Evolutionary conservation across 2,797 vertebrate genomes (phyloP), one percentile per base, ranked within the genome.

Genomic region (Tiaroga cobitis): DNA sequence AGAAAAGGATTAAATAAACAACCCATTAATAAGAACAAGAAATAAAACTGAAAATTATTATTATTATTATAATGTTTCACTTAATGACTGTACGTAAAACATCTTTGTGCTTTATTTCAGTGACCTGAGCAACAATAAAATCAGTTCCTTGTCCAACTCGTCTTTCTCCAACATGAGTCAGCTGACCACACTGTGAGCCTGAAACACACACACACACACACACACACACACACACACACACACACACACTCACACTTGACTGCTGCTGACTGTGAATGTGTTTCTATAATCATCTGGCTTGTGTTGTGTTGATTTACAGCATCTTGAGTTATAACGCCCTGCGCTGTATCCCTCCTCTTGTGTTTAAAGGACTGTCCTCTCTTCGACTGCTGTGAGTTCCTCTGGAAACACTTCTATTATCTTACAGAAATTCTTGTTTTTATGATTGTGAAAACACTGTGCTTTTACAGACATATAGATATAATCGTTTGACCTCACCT

Each of bases 121-220:
- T 0, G 98, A 99, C 89, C 93, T 99, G 92, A 99, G 98, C 95
- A 99, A 99, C 96, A 99, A 99, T 94, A 98, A 96, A 95, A 99
- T 99, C 95, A 97, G 94, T 90, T 96, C 97, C 83, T 92, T 99
- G 91, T 96, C 96, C 92, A 99, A 99, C 91, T 97, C 97, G 0
- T 99, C 98, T 79, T 99, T 99, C 86, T 97, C 96, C 88, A 99
- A 99, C 95, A 99, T 99, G 98, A 99, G 97, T 91, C 98, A 99
- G 89, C 98, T 99, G 90, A 99, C 98, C 87, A 99, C 98, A 0
- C 91, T 99, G 98, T 99, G 95, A 96, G 98, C 96, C 37, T 24
- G 24, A 49, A 9, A 41, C 65, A 5, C 2, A 54, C 29, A 15
- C 26, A 29, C 67, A 49, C 41, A 18, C 67, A 46, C 41, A 49